These are phyloP conservation scores for Oxyura jamaicensis DNA, from an alignment of 2,113 vertebrate genomes.

Conservation along the genomic window DNA sequence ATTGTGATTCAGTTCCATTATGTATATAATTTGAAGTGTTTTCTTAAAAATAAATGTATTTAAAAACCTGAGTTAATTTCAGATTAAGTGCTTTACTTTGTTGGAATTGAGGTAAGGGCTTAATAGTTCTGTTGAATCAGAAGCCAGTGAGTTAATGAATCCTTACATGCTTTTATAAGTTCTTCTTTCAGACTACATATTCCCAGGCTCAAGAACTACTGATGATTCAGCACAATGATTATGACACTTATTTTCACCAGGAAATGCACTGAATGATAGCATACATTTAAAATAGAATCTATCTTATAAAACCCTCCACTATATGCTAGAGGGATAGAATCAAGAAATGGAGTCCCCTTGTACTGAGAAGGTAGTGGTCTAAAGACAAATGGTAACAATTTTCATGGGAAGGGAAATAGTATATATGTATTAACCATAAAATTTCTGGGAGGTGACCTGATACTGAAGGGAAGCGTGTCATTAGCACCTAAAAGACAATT, in stretches of 20 bases:
- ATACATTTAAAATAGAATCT: neutral
- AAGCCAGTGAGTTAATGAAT: neutral
- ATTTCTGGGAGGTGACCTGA: neutral
- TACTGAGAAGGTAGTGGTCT: neutral
- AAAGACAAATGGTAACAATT: neutral
- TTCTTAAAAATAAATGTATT: neutral
- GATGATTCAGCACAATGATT: neutral
- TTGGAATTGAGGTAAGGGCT: neutral
- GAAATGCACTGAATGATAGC: neutral
- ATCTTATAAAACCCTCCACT: neutral
- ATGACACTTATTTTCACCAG: neutral
- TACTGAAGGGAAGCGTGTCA: neutral
- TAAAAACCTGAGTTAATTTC: neutral
- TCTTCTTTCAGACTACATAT: neutral
- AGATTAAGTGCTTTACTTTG: slow-evolving; percentile 18
- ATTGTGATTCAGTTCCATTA: neutral
- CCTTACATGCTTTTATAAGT: neutral
- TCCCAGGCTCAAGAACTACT: neutral
- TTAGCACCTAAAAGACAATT: neutral
- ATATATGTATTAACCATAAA: neutral
- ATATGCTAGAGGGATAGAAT: neutral
- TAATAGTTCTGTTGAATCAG: slow-evolving; percentile 13
- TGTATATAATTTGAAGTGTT: neutral
- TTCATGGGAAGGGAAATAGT: neutral
- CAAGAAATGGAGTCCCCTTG: neutral